Percentiles rank a stretch among this genome's conserved stretches.
Evolutionary conservation across 2,888 invertebrate genomes (phyloP).

Genomic region (Cerceris rybyensis): DNA sequence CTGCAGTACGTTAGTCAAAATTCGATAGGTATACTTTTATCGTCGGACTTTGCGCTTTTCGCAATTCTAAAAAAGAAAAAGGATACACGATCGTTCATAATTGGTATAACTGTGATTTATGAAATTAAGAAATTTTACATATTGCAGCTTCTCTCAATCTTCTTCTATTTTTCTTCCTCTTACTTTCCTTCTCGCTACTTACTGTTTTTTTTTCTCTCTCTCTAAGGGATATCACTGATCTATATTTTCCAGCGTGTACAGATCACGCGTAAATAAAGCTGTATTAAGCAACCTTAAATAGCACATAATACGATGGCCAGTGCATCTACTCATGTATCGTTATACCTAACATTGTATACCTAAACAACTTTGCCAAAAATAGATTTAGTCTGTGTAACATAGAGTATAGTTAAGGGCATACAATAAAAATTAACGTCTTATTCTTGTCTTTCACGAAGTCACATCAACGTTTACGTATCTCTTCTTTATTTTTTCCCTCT

Average conservation of each 20-base stretch:
- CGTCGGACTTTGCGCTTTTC: slow-evolving; percentile 9
- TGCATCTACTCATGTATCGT: slow-evolving; percentile 80
- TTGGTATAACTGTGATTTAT: slow-evolving; percentile 27
- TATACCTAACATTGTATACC: slow-evolving; percentile 80
- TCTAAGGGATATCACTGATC: slow-evolving; percentile 56
- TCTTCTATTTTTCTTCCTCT: not conserved
- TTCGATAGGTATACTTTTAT: not conserved
- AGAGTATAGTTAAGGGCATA: slow-evolving; percentile 81
- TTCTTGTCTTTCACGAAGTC: slow-evolving; percentile 56
- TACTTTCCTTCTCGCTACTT: not conserved
- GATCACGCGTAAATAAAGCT: slow-evolving; percentile 73
- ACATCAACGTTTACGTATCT: slow-evolving; percentile 45
- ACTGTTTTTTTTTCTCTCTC: slow-evolving; percentile 5
- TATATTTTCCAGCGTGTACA: slow-evolving; percentile 72
- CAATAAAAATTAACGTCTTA: slow-evolving; percentile 72
- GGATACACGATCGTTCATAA: not conserved
- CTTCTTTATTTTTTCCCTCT: slow-evolving; percentile 51
- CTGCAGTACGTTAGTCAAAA: slow-evolving; percentile 37
- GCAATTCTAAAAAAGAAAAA: not conserved
- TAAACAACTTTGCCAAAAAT: slow-evolving; percentile 82
- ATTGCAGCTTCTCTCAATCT: too few relatives aligned
- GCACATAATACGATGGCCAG: slow-evolving; percentile 81
- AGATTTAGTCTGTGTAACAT: slow-evolving; percentile 81
- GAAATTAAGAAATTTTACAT: not conserved
- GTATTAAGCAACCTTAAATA: slow-evolving; percentile 77